Evolutionary conservation across 2,888 invertebrate genomes (phyloP).

Genomic region (Gari tellinella): DNA sequence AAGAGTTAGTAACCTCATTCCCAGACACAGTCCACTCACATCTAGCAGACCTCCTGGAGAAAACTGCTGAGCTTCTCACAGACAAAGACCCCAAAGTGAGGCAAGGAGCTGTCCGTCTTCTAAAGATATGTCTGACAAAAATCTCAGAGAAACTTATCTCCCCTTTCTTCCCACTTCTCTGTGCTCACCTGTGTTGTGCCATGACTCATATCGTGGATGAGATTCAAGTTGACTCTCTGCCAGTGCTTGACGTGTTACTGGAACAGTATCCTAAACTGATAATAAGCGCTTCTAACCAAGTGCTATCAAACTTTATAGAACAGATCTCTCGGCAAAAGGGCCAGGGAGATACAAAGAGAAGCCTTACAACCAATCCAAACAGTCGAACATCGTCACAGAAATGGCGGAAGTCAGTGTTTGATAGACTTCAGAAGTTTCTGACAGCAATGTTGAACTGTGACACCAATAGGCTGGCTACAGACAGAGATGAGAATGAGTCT

Average conservation of each 20-base stretch:
- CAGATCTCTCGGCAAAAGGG: constrained; percentile 89
- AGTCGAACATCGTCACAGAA: constrained; percentile 90
- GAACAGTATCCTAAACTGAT: constrained; percentile 89
- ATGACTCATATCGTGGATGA: constrained; percentile 94
- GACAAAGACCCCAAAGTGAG: constrained; percentile 89
- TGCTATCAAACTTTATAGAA: constrained; percentile 92
- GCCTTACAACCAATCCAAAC: constrained; percentile 89
- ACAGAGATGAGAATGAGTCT: background rate
- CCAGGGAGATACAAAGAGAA: constrained; percentile 84
- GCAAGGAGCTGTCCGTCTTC: constrained; percentile 85
- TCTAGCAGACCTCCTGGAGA: constrained; percentile 89
- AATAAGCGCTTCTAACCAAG: constrained; percentile 88
- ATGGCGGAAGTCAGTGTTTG: constrained; percentile 92
- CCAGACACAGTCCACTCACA: constrained; percentile 86
- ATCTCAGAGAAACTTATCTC: constrained; percentile 73
- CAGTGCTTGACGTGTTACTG: constrained; percentile 91
- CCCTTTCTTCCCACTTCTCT: constrained; percentile 91
- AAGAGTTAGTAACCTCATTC: constrained; percentile 86
- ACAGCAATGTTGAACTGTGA: constrained; percentile 63
- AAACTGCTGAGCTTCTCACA: constrained; percentile 89
- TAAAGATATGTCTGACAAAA: constrained; percentile 78
- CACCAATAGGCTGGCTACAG: background rate
- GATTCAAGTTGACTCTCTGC: constrained; percentile 93
- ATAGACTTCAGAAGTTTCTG: constrained; percentile 87
- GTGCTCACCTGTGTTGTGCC: constrained; percentile 93